Evolutionary conservation across 92 coral and sea anemone genomes (phyloP).

Genomic region (Plumapathes pennacea): DNA sequence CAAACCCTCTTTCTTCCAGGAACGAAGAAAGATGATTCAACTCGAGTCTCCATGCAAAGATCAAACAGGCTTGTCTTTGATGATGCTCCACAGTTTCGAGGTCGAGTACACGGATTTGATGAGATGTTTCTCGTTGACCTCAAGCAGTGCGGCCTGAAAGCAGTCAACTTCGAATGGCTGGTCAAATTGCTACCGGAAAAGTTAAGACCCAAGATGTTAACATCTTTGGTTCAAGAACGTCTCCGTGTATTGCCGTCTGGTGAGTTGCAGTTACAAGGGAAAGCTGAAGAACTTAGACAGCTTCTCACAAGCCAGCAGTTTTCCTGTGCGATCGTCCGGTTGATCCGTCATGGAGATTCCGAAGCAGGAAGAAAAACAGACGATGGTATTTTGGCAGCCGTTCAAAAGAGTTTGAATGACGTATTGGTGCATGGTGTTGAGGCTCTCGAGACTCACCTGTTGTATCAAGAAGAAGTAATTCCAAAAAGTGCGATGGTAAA

Average conservation of each 20-base stretch:
- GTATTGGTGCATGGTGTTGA: constrained; percentile 30
- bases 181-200: constrained; percentile 33
- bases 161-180: constrained; percentile 31
- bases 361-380: constrained; percentile 1
- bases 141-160: neutral
- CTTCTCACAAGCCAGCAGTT: constrained; percentile 37
- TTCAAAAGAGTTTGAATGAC: constrained; percentile 17
- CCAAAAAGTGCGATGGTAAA: constrained; percentile 42
- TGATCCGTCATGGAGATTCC: constrained; percentile 52
- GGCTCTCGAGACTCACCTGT: constrained; percentile 19
- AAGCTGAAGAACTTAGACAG: constrained; percentile 16
- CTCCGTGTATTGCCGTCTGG: constrained; percentile 1
- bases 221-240: constrained; percentile 37
- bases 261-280: neutral
- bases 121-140: constrained; percentile 31
- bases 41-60: constrained; percentile 24
- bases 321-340: constrained; percentile 47
- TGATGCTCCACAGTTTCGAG: constrained; percentile 61
- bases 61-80: constrained; percentile 44
- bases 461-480: constrained; percentile 14
- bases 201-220: constrained; percentile 48
- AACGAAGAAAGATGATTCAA: neutral
- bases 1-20: constrained; percentile 26
- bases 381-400: constrained; percentile 2
- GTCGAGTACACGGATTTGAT: constrained; percentile 23